These are phyloP conservation scores for Chironomus tepperi DNA, from an alignment of 1,140 invertebrate genomes.

Conservation along the genomic window DNA sequence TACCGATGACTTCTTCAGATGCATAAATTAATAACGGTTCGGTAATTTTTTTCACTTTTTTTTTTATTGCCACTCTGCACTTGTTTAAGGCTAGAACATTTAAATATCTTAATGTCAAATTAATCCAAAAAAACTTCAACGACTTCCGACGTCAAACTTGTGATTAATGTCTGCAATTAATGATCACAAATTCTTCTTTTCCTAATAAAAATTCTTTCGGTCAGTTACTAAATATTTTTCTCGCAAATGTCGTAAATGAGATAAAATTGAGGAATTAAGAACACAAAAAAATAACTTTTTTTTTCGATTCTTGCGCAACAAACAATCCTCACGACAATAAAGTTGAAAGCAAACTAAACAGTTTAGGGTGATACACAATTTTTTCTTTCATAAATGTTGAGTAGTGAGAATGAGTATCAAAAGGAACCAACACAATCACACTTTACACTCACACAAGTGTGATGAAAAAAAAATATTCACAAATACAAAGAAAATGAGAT, in stretches of 20 bases:
- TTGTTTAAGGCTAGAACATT: too few relatives aligned
- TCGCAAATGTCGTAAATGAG: background rate
- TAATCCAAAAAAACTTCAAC: too few relatives aligned
- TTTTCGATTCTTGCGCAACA: background rate
- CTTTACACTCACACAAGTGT: too few relatives aligned
- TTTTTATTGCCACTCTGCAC: too few relatives aligned
- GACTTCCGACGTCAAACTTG: too few relatives aligned
- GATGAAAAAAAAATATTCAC: too few relatives aligned
- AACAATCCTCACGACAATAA: slow-evolving; percentile 11
- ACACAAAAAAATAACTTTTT: background rate
- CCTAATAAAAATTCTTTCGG: background rate
- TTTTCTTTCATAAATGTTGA: background rate
- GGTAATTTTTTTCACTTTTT: too few relatives aligned
- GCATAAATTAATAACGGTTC: too few relatives aligned
- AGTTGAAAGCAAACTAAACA: slow-evolving; percentile 14
- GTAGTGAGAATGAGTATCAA: slow-evolving; percentile 2
- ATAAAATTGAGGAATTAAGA: background rate
- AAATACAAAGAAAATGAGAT: too few relatives aligned
- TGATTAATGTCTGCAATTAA: background rate
- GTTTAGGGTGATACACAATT: slow-evolving; percentile 17
- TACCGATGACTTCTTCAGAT: too few relatives aligned
- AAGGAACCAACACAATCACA: background rate
- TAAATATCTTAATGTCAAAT: too few relatives aligned
- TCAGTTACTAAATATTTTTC: background rate
- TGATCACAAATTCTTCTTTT: background rate